Evolutionary conservation across 2,888 invertebrate species (phyloP).

Genomic region (Caenorhabditis sp.): DNA sequence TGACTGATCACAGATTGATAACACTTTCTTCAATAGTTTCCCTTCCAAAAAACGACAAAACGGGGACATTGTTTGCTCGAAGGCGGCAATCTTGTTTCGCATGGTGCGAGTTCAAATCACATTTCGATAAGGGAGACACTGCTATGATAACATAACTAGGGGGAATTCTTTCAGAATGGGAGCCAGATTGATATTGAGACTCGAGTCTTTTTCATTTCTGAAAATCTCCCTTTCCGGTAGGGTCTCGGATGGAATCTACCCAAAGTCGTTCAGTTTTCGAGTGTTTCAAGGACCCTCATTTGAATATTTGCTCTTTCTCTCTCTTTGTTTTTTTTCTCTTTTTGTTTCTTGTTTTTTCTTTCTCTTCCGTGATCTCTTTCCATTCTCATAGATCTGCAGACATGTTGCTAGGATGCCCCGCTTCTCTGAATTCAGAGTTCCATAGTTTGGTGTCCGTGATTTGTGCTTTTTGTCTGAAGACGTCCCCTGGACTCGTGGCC

Average conservation of each 20-base stretch:
- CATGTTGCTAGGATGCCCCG: neutral
- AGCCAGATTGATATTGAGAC: neutral
- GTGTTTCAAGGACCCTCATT: neutral
- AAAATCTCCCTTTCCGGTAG: too few relatives aligned
- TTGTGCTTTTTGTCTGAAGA: too few relatives aligned
- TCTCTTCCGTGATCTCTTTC: neutral
- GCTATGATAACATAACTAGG: neutral
- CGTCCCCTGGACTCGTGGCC: neutral
- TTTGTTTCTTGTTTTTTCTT: neutral
- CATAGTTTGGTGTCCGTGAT: neutral
- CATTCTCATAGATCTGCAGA: neutral
- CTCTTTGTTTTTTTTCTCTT: neutral
- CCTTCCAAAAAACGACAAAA: slow-evolving; percentile 2
- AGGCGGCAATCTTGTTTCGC: neutral
- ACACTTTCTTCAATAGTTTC: neutral
- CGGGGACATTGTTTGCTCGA: neutral
- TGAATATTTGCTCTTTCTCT: neutral
- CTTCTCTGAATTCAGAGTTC: neutral
- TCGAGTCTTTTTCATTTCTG: neutral
- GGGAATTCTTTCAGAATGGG: neutral
- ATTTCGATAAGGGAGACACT: neutral
- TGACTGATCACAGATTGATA: neutral
- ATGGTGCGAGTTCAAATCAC: neutral
- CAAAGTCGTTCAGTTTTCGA: too few relatives aligned
- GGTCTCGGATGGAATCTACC: too few relatives aligned